Evolutionary conservation across 2,797 vertebrate species (phyloP).

Genomic region (Semaprochilodus insignis): DNA sequence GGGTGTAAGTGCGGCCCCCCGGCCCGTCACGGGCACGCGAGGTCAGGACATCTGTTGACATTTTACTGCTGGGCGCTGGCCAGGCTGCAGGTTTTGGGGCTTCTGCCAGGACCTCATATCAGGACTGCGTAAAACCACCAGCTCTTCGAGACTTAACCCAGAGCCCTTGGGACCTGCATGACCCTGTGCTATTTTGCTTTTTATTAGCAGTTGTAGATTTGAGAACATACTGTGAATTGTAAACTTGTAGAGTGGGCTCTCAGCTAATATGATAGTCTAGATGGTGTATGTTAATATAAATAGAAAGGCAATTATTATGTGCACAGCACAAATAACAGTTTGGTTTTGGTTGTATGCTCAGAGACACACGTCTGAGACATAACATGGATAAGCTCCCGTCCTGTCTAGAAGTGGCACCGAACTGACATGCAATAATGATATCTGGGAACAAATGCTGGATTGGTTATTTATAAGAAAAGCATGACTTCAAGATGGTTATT

Average conservation of each 20-base stretch:
- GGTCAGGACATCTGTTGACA: slow-evolving; percentile 77
- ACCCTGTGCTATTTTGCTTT: slow-evolving; percentile 44
- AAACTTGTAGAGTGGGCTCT: slow-evolving; percentile 48
- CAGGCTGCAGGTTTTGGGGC: slow-evolving; percentile 61
- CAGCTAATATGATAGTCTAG: slow-evolving; percentile 39
- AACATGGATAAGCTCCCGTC: not conserved
- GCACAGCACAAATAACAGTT: not conserved
- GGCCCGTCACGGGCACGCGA: slow-evolving; percentile 68
- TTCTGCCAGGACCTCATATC: slow-evolving; percentile 61
- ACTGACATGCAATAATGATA: not conserved
- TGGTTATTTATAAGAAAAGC: no score
- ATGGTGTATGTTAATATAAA: slow-evolving; percentile 43
- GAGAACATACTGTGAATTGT: slow-evolving; percentile 62
- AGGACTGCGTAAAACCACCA: slow-evolving; percentile 57
- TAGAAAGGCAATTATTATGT: slow-evolving; percentile 20
- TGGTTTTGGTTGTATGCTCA: slow-evolving; percentile 20
- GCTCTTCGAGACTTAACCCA: slow-evolving; percentile 51
- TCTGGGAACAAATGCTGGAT: not conserved
- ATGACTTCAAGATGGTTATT: no score
- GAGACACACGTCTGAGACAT: not conserved
- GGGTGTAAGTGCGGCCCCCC: slow-evolving; percentile 61
- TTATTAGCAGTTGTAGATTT: slow-evolving; percentile 46
- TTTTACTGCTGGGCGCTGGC: slow-evolving; percentile 64
- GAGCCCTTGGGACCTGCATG: slow-evolving; percentile 49
- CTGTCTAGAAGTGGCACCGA: not conserved